Evolutionary conservation across 2,113 vertebrate species (phyloP).

Genomic region (Sander lucioperca): DNA sequence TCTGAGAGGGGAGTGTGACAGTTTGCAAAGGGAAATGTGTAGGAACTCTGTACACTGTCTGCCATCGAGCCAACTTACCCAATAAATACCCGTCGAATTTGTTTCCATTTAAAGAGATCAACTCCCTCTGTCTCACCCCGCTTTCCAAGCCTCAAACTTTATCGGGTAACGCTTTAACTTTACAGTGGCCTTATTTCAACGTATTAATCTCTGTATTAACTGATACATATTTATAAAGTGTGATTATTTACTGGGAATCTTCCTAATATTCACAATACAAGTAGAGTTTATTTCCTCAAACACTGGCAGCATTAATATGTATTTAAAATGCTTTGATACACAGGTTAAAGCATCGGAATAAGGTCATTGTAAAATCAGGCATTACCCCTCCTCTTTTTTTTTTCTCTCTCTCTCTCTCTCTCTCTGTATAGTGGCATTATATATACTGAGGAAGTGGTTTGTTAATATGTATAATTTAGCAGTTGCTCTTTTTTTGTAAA

Average conservation of each 20-base stretch:
- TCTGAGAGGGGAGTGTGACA: neutral
- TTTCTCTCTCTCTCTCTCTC: constrained; percentile 30
- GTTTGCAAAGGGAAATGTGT: constrained; percentile 23
- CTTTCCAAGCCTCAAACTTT: constrained; percentile 65
- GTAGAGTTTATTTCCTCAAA: constrained; percentile 34
- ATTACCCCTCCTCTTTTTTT: constrained; percentile 26
- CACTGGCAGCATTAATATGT: constrained; percentile 58
- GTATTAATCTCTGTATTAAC: constrained; percentile 43
- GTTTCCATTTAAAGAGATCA: neutral
- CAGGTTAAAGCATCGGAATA: constrained; percentile 48
- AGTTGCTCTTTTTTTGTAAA: constrained; percentile 91
- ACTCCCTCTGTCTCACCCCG: neutral
- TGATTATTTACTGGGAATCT: constrained; percentile 31
- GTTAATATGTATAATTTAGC: constrained; percentile 98
- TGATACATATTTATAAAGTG: constrained; percentile 45
- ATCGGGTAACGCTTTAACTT: constrained; percentile 40
- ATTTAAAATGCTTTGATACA: constrained; percentile 41
- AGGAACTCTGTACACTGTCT: constrained; percentile 21
- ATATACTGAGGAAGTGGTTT: constrained; percentile 86
- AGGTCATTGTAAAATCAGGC: constrained; percentile 57
- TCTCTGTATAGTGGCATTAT: constrained; percentile 80
- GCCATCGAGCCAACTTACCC: neutral
- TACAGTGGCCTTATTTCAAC: constrained; percentile 63
- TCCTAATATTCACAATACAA: constrained; percentile 23
- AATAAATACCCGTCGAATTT: neutral